Conservation (phyloP, 2,797 vertebrate genomes). For the Coccyzus lansbergi region DNA sequence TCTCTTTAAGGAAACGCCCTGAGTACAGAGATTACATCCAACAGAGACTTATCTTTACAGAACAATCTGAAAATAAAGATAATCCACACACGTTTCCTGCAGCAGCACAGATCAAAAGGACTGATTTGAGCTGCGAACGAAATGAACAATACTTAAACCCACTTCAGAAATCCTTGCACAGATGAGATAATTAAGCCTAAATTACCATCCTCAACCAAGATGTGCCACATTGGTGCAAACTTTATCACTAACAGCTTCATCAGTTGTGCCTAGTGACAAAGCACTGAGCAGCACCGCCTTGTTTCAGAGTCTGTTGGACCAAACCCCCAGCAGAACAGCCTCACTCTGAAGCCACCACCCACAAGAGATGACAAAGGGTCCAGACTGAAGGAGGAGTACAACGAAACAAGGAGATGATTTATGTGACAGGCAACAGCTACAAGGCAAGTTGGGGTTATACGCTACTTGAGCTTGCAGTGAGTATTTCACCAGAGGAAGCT, state of each 20-base stretch:
- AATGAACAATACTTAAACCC: neutral
- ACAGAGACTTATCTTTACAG: neutral
- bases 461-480: neutral
- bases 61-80: neutral
- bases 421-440: neutral
- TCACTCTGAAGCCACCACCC: neutral
- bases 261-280: neutral
- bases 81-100: neutral
- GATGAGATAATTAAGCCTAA: neutral
- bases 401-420: neutral
- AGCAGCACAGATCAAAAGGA: neutral
- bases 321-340: neutral
- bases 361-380: neutral
- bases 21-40: slow-evolving; percentile 17
- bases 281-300: neutral
- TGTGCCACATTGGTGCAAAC: neutral
- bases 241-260: neutral
- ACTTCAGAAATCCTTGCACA: neutral
- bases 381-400: neutral
- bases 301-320: neutral
- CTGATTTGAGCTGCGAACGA: neutral
- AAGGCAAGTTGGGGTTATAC: neutral
- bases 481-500: neutral
- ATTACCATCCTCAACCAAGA: neutral
- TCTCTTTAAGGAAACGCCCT: slow-evolving; percentile 23